Conservation (phyloP, 2,797 vertebrate species). For the Rhabdomys pumilio region DNA sequence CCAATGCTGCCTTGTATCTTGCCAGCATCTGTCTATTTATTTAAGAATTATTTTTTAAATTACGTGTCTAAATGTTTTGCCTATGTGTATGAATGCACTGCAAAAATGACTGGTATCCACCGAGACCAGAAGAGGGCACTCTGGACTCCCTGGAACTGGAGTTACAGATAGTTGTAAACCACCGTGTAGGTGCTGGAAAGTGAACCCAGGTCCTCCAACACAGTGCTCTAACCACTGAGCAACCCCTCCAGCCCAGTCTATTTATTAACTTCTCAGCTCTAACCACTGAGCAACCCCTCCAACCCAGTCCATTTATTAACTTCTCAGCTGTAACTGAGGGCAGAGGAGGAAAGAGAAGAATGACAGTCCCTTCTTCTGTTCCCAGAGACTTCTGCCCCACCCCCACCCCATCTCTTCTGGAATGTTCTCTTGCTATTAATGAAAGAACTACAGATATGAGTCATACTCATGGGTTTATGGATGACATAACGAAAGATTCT, state of each 20-base stretch:
- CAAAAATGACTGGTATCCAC: neutral
- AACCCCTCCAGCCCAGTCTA: neutral
- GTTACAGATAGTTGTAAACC: neutral
- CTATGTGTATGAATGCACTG: neutral
- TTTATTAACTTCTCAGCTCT: slow-evolving; percentile 34
- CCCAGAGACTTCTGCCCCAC: slow-evolving; percentile 6
- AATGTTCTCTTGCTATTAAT: slow-evolving; percentile 75
- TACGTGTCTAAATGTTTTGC: neutral
- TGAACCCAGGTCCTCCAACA: neutral
- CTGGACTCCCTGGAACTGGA: neutral
- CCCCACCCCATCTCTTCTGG: slow-evolving; percentile 12
- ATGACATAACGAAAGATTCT: slow-evolving; percentile 65
- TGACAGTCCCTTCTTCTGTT: slow-evolving; percentile 56
- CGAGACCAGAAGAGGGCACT: neutral
- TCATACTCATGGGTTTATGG: slow-evolving; percentile 55
- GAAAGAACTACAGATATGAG: slow-evolving; percentile 73
- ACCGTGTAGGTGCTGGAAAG: neutral
- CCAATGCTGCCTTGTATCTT: neutral
- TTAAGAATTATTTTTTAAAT: neutral
- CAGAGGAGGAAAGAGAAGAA: neutral
- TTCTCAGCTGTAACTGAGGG: neutral
- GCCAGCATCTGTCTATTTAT: neutral
- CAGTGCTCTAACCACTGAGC: neutral
- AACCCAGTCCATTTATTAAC: neutral
- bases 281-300: neutral